Evolutionary conservation across 2,113 vertebrate genomes (phyloP).

Genomic region (Gopherus evgoodei): DNA sequence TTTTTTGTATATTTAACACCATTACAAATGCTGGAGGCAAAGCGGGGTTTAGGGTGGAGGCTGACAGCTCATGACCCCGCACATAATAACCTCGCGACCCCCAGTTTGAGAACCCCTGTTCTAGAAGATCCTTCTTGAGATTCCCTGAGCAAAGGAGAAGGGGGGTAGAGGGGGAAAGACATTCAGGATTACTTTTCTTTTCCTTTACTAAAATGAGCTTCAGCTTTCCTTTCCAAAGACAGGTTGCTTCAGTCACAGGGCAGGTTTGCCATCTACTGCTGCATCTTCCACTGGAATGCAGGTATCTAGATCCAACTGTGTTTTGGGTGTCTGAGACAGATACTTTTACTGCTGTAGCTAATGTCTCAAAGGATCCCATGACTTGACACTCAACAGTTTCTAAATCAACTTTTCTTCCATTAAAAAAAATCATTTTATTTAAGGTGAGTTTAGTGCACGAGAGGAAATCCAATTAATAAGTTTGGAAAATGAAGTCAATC

Average conservation of each 20-base stretch:
- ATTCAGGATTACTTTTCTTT: background rate
- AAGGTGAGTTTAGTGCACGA: background rate
- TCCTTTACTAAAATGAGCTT: background rate
- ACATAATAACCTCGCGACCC: too few relatives aligned
- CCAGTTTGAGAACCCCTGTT: too few relatives aligned
- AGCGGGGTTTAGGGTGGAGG: too few relatives aligned
- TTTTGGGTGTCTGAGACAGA: background rate
- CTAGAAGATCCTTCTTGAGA: too few relatives aligned
- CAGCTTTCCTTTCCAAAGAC: background rate
- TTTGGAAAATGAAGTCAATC: background rate
- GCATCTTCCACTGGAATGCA: rapidly evolving
- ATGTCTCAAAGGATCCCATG: rapidly evolving
- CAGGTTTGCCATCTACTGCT: background rate
- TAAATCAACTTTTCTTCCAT: background rate
- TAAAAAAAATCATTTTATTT: background rate
- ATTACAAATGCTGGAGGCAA: too few relatives aligned
- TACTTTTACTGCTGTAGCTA: rapidly evolving
- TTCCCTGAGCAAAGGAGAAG: too few relatives aligned
- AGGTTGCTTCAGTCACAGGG: rapidly evolving
- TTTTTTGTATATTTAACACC: too few relatives aligned
- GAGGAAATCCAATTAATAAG: background rate
- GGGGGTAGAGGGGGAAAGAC: too few relatives aligned
- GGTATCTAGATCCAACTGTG: rapidly evolving
- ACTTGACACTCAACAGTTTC: rapidly evolving
- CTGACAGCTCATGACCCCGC: too few relatives aligned